Evolutionary conservation across 1,140 invertebrate species (phyloP), one percentile per base, ranked within the genome.

Genomic region (Calosoma granatense): DNA sequence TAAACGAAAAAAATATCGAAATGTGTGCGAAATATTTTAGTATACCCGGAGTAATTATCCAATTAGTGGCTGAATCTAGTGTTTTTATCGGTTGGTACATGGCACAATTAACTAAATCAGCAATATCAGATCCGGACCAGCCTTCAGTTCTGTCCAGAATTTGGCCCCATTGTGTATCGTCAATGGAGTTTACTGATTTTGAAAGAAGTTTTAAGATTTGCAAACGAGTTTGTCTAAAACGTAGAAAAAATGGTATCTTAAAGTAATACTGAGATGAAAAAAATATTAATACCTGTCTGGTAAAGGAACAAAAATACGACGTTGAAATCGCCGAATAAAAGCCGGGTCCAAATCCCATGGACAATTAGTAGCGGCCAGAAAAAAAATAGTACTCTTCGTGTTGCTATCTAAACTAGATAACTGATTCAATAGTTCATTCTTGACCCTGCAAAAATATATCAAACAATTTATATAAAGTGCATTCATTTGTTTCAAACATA

Each of bases 321-420:
- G 77, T 61, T 82, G 78, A 64, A 83, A 83, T 22, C 81, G 65
- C 59, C 81, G 65, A 20, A 81, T 61, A 61, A 83, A 81, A 9
- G 81, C 81, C 1, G 74, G 63, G 65, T 84, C 82, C 20, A 84
- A 66, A 56, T 83, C 80, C 81, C 81, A 83, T 2, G 82, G 82
- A 67, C 80, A 81, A 67, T 84, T 84, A 14, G 82, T 84, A 4
- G 81, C 81, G 64, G 76, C 78, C 21, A 83, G 64, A 2, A 83
- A 59, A 57, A 81, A 74, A 36, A 76, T 63, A 22, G 26, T 53
- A 55, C 12, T 51, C 47, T 69, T 66, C n/a, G 61, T 59, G 51
- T 63, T 69, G 20, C 71, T 65, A 58, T 71, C 71, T 20, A 67
- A 61, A 52, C 58, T 73, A 59, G 75, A 72, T 66, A 80, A 70